phyloP scores from a whole-genome alignment of 2,113 vertebrate species.

The Etheostoma cragini region DNA sequence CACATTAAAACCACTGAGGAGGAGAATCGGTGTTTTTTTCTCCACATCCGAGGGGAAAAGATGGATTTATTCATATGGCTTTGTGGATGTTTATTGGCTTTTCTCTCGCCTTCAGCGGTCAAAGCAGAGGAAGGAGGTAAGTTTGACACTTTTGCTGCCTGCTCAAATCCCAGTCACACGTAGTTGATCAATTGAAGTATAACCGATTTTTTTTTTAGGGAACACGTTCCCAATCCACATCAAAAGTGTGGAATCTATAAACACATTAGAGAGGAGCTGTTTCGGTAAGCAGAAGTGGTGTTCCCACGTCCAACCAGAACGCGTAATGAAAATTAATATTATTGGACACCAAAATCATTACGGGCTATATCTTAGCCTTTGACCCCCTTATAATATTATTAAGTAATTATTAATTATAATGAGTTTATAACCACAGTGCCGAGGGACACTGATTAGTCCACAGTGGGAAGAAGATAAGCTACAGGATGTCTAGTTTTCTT shows the following conservation, averaged over 20 bases:
- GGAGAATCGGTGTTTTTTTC: conserved; percentile 19
- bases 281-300: too few relatives aligned
- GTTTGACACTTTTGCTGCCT: conserved; percentile 62
- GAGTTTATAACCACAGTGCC: rapidly evolving
- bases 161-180: conserved; percentile 23
- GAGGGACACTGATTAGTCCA: neutral
- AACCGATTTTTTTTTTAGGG: neutral
- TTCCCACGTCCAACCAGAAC: neutral
- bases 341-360: neutral
- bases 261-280: neutral
- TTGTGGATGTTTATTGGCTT: conserved; percentile 88
- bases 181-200: conserved; percentile 6
- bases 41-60: conserved; percentile 52
- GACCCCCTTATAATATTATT: neutral
- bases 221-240: neutral
- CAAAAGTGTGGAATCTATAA: neutral
- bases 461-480: neutral
- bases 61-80: conserved; percentile 90
- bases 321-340: neutral
- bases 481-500: neutral
- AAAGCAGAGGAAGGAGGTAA: conserved; percentile 91
- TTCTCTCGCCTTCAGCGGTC: conserved; percentile 80
- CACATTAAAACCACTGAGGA: conserved; percentile 15
- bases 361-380: too few relatives aligned
- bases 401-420: too few relatives aligned